These are phyloP conservation scores for Scortum barcoo DNA, from an alignment of 2,113 vertebrate species.

Conservation along the genomic window DNA sequence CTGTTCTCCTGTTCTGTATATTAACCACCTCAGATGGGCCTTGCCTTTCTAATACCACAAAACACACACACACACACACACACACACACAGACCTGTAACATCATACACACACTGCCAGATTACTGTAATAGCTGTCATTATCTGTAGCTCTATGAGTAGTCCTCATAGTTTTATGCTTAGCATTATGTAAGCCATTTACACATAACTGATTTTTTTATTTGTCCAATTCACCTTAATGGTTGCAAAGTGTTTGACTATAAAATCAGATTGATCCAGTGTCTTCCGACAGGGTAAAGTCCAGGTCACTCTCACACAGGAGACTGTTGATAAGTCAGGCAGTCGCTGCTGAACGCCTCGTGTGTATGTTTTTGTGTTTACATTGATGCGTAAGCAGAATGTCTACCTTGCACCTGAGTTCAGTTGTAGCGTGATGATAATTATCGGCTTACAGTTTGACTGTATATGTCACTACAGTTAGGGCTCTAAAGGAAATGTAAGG, in stretches of 20 bases:
- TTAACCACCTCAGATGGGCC: constrained; percentile 11
- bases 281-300: constrained; percentile 49
- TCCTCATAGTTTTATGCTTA: constrained; percentile 52
- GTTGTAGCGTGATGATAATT: background rate
- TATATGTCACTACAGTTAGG: background rate
- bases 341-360: background rate
- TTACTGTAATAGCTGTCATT: constrained; percentile 21
- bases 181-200: constrained; percentile 41
- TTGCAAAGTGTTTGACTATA: constrained; percentile 32
- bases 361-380: background rate
- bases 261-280: constrained; percentile 43
- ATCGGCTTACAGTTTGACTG: background rate
- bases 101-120: background rate
- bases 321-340: background rate
- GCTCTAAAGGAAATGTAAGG: background rate
- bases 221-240: constrained; percentile 36
- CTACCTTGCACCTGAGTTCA: background rate
- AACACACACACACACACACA: background rate
- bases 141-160: constrained; percentile 45
- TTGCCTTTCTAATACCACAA: background rate
- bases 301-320: background rate
- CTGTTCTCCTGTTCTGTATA: constrained; percentile 10
- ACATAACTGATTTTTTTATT: constrained; percentile 46
- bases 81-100: background rate
- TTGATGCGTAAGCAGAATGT: background rate